A percentile compares a stretch with the other conserved stretches of the same genome.
phyloP scores from a whole-genome alignment of 2,113 vertebrate species.

The Tupaia chinensis region DNA sequence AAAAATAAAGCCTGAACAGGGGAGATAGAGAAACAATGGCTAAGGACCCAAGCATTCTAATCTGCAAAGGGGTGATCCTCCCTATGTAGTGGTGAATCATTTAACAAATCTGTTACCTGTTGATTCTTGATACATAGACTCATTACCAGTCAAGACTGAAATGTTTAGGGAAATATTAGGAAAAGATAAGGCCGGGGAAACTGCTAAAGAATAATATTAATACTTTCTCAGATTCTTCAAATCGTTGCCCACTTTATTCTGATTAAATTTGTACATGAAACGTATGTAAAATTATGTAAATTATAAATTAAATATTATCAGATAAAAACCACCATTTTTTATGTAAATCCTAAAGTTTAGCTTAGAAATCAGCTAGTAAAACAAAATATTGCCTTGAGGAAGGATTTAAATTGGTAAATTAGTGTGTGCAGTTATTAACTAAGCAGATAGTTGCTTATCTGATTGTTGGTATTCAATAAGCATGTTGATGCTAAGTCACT shows the following conservation, averaged over 20 bases:
- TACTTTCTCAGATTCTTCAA: neutral
- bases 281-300: neutral
- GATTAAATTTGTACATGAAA: neutral
- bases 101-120: neutral
- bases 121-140: neutral
- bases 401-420: neutral
- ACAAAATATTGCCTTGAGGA: neutral
- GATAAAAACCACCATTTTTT: constrained; percentile 26
- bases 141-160: neutral
- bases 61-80: neutral
- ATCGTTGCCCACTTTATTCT: neutral
- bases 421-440: neutral
- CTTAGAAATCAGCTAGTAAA: neutral
- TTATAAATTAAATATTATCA: neutral
- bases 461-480: neutral
- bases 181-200: neutral
- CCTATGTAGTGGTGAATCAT: neutral
- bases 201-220: neutral
- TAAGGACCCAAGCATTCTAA: neutral
- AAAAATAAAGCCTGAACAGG: neutral
- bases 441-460: constrained; percentile 7
- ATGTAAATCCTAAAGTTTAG: neutral
- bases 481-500: neutral
- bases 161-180: neutral
- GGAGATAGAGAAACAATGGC: neutral